Base-by-base conservation (phyloP, 2,113 vertebrate species). In the Myotis yumanensis region DNA sequence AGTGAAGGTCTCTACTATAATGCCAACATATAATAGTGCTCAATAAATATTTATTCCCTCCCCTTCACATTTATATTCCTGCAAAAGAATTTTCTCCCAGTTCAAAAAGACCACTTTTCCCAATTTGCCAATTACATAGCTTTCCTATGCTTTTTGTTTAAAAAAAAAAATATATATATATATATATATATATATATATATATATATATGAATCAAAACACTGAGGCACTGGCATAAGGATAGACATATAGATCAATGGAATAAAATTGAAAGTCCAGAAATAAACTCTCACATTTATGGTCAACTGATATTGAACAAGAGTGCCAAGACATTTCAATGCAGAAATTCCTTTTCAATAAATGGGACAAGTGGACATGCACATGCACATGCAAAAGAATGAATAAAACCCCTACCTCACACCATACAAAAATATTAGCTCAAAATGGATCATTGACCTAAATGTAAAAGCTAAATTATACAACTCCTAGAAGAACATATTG, bases 91-190 rank as follows among this genome's bases (percentile, higher is more conserved):
- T 64, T 81, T 92, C 32, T 90, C 73, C 57, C 12, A 57, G 9
- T 87, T 93, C 46, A 71, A 80, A 51, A 82, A 92, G 25, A 52
- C 59, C 46, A 79, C 20, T 69, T 37, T 96, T 95, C 69, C 48
- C 14, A 59, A 25, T 51, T 69, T 79, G 4, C 18, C 46, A 88
- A 7, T 84, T 48, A 23, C 5, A 30, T 23, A 69, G 59, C 22
- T 85, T 96, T 90, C 14, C 30, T 64, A 81, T 37, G 28, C 5
- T 57, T 57, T 59, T 59, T 57, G 25, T 59, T 76, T 18, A 20
- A 20, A 51, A 46, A 43, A 73, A 28, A n/a, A n/a, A n/a, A n/a
- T 37, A 37, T 37, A 37, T 37, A 37, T 37, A 37, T 43, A 25
- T 37, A 37, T 43, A 64, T 72, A 79, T 51, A 30, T 79, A n/a